Base-by-base conservation (phyloP, 2,888 invertebrate species). In the Sericinus montela region DNA sequence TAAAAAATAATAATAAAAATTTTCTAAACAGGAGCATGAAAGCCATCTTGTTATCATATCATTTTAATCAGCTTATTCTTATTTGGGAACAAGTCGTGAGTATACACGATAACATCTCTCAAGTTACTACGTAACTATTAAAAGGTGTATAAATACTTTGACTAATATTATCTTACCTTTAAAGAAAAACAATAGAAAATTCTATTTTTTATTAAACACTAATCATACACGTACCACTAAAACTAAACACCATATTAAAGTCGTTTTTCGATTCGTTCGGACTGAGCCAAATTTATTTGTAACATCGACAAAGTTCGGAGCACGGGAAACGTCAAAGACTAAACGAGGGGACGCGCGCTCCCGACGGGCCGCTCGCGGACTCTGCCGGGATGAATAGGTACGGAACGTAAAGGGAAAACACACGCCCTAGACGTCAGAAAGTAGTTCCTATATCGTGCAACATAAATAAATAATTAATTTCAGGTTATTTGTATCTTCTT, bases 311-410 rank as follows among this genome's bases (percentile, higher is more conserved):
- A 72, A 73, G 72, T 73, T 71, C 53, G 60, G 54, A 40, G 30
- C 52, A 53, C 40, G 52, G 49, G 52, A 50, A 57, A 52, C 59
- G 62, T 54, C 29, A 54, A 51, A 53, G 47, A 43, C 7, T 25
- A 47, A 6, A 43, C 44, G 44, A 61, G 56, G 65, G 63, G 65
- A 70, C 77, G 73, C 68, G 72, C 72, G 69, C 62, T 70, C 75
- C 72, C 72, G 65, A 35, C 68, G 70, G 66, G 59, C 60, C 66
- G 60, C 75, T 68, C 68, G 65, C 67, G 64, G 53, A 72, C 68
- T 81, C 66, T 79, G 50, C 47, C 37, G 59, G 62, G 58, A 51
- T 44, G 48, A 19, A 49, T 48, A 44, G 44, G 48, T 47, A n/a
- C 68, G 63, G 32, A 32, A 32, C 13, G 38, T 50, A 47, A 39